Conservation (phyloP, 2,113 vertebrate genomes). For the Kobus ellipsiprymnus region DNA sequence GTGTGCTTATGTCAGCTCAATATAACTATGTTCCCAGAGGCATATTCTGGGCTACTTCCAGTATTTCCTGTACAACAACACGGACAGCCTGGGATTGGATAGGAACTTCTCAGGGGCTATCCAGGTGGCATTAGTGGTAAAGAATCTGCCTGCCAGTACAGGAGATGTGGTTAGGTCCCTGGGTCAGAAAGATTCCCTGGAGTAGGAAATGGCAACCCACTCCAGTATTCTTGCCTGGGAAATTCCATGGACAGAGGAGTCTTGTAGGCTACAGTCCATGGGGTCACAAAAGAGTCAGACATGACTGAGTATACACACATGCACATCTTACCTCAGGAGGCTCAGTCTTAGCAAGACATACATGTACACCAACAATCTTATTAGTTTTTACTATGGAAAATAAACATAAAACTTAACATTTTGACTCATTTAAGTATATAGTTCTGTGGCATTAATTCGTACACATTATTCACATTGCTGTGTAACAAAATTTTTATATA, state of each 20-base stretch:
- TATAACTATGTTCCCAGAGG: neutral
- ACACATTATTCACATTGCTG: neutral
- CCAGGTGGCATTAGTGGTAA: neutral
- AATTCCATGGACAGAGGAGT: neutral
- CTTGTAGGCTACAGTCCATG: neutral
- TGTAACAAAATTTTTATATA: neutral
- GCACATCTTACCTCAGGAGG: neutral
- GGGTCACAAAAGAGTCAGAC: neutral
- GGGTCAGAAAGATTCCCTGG: neutral
- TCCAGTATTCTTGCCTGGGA: neutral
- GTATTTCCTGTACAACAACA: neutral
- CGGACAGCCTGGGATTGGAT: neutral
- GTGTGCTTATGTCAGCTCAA: neutral
- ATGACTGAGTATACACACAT: neutral
- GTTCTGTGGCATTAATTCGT: neutral
- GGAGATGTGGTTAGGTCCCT: neutral
- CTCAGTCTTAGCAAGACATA: neutral
- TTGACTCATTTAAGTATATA: neutral
- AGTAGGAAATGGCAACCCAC: neutral
- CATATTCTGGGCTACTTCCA: neutral
- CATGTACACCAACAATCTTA: rapidly evolving
- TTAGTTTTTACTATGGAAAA: neutral
- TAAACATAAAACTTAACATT: neutral
- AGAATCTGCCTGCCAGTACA: neutral
- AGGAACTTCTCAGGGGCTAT: neutral